Evolutionary conservation across 92 coral and sea anemone genomes (phyloP).

Genomic region (Zoanthus sansibaricus): DNA sequence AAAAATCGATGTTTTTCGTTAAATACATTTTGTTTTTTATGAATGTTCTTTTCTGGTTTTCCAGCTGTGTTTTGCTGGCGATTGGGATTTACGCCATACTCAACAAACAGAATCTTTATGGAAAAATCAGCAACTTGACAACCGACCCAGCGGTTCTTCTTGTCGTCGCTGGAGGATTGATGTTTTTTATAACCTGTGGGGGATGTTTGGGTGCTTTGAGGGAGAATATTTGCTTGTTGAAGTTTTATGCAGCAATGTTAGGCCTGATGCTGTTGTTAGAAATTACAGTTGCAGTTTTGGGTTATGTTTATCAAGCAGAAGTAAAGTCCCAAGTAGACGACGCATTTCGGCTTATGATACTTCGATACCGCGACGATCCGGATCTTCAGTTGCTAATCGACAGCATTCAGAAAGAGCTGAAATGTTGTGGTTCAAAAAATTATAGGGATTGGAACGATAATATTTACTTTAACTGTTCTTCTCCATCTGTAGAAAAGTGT

Average conservation of each 20-base stretch:
- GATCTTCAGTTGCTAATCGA: conserved; percentile 89
- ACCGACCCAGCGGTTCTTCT: conserved; percentile 93
- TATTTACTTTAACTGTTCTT: conserved; percentile 87
- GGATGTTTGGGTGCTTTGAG: conserved; percentile 96
- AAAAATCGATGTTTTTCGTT: conserved; percentile 78
- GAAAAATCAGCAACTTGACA: conserved; percentile 80
- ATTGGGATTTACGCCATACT: conserved; percentile 83
- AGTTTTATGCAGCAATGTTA: conserved; percentile 77
- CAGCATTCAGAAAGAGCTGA: conserved; percentile 76
- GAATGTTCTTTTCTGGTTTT: conserved; percentile 86
- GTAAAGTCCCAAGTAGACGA: conserved; percentile 78
- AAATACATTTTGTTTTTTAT: conserved; percentile 92
- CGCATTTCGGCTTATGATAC: conserved; percentile 78
- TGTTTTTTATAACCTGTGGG: conserved; percentile 84
- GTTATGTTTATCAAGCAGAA: conserved; percentile 80
- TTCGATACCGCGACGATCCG: conserved; percentile 87
- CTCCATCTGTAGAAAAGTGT: conserved; percentile 83
- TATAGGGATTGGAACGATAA: conserved; percentile 90
- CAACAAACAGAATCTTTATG: conserved; percentile 87
- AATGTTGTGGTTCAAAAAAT: conserved; percentile 86
- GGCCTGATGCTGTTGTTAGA: conserved; percentile 84
- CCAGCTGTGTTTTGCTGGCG: conserved; percentile 83
- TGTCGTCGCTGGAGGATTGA: conserved; percentile 73
- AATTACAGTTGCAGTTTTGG: conserved; percentile 77
- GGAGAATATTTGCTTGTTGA: conserved; percentile 86